Evolutionary conservation across 2,888 invertebrate genomes (phyloP), one percentile per base, ranked within the genome.

Genomic region (Nephrotoma guestfalica): DNA sequence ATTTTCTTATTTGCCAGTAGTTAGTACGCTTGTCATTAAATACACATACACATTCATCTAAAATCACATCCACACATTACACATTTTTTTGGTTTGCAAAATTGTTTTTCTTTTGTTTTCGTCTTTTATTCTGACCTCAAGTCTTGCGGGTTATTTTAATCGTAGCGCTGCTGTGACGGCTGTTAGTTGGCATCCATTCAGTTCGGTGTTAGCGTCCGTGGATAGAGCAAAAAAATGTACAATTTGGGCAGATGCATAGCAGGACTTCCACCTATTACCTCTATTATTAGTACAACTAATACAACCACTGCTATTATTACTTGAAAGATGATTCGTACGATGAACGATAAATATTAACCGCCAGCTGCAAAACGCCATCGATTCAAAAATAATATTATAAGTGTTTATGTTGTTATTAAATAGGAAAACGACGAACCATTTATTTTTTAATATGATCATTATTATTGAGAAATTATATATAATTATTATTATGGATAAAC

Each of bases 181-280:
- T 71, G 97, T 97, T 71, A 94, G 96, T 84, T 98, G 97, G 97
- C 96, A 96, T 91, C 96, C 97, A 6, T 96, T 95, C 90, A 96
- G 96, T 83, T 94, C 94, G 85, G 94, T 94, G 87, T 92, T 98
- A 87, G 95, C 96, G 86, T 96, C 96, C 83, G 97, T 97, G 88
- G 97, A 97, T 91, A 94, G 95, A 88, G 94, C 95, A 89, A 97
- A 96, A 91, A 95, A 95, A 88, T 96, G 95, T 87, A 93, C 96
- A 88, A 93, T 97, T 87, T 98, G 97, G 96, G 94, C 95, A 83
- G 96, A 96, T 90, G 92, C 88, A 86, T 88, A 88, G 87, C 87
- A 85, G 71, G 71, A 71, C 71, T 30, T 71, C n/a, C 15, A 15
- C 30, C 9, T 57, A 15, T 15, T 18, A 15, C 18, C 2, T 3